Conservation (phyloP, 2,113 vertebrate species). For the Bufo bufo region DNA sequence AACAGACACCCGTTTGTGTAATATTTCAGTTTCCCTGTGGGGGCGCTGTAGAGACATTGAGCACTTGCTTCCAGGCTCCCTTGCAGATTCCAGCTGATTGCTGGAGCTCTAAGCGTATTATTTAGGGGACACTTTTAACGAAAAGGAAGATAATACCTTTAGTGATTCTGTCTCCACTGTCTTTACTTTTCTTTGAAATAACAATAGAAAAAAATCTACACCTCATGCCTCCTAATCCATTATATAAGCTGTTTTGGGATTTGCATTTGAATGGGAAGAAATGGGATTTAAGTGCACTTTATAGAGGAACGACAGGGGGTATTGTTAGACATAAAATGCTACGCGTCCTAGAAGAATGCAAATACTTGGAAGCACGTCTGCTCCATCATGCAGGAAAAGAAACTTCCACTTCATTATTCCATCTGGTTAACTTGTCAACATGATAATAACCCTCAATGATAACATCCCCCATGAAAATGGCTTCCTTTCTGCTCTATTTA, state of each 20-base stretch:
- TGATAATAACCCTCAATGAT: constrained; percentile 39
- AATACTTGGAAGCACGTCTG: background rate
- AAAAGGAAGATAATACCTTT: background rate
- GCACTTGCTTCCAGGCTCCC: background rate
- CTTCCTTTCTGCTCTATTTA: constrained; percentile 51
- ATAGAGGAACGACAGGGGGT: background rate
- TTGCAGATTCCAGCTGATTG: background rate
- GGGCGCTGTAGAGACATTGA: background rate
- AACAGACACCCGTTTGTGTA: background rate
- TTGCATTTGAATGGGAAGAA: background rate
- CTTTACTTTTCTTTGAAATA: background rate
- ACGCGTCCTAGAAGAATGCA: background rate
- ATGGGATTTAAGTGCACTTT: background rate
- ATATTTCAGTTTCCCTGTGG: background rate
- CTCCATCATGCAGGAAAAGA: constrained; percentile 18
- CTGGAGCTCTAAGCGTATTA: background rate
- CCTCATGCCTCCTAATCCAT: background rate
- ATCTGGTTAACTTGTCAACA: constrained; percentile 56
- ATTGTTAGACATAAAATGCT: background rate
- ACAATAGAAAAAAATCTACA: background rate
- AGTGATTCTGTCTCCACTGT: background rate
- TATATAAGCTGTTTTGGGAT: background rate
- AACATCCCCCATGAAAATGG: constrained; percentile 35
- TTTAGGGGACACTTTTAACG: background rate
- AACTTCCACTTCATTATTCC: constrained; percentile 51